Evolutionary conservation across 2,888 invertebrate species (phyloP).

Genomic region (Celastrina argiolus): DNA sequence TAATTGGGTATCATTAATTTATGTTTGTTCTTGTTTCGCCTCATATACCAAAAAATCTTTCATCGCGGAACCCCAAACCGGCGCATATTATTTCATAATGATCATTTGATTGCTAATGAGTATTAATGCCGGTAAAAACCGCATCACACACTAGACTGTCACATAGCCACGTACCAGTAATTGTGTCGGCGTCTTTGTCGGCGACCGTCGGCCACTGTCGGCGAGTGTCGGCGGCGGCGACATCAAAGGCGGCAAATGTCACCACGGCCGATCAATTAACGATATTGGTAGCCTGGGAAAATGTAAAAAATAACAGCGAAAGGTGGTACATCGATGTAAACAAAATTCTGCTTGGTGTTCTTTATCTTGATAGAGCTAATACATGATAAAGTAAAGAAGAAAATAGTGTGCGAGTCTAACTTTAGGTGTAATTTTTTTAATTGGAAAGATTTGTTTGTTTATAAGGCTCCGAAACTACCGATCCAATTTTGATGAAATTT

Average conservation of each 20-base stretch:
- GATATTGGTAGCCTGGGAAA: conserved; percentile 30
- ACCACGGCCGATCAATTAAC: conserved; percentile 73
- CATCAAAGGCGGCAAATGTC: conserved; percentile 55
- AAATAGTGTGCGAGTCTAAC: too few relatives aligned
- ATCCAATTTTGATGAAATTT: too few relatives aligned
- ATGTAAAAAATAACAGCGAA: background rate
- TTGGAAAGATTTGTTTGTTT: too few relatives aligned
- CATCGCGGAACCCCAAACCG: conserved; percentile 2
- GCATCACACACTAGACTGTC: conserved; percentile 61
- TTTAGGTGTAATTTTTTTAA: too few relatives aligned
- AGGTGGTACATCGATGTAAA: background rate
- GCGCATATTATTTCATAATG: conserved; percentile 31
- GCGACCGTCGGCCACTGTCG: conserved; percentile 14
- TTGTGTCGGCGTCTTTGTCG: conserved; percentile 65
- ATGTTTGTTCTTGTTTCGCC: too few relatives aligned
- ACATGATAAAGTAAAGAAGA: too few relatives aligned
- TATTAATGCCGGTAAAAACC: conserved; percentile 47
- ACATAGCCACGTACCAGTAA: conserved; percentile 74
- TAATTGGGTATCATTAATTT: too few relatives aligned
- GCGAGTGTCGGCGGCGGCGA: conserved; percentile 6
- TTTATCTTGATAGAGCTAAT: background rate
- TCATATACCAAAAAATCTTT: background rate
- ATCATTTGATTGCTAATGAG: conserved; percentile 43
- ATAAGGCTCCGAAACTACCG: too few relatives aligned
- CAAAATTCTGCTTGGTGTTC: background rate